phyloP scores from a whole-genome alignment of 2,113 vertebrate species.

The Corythornis madagascariensis region DNA sequence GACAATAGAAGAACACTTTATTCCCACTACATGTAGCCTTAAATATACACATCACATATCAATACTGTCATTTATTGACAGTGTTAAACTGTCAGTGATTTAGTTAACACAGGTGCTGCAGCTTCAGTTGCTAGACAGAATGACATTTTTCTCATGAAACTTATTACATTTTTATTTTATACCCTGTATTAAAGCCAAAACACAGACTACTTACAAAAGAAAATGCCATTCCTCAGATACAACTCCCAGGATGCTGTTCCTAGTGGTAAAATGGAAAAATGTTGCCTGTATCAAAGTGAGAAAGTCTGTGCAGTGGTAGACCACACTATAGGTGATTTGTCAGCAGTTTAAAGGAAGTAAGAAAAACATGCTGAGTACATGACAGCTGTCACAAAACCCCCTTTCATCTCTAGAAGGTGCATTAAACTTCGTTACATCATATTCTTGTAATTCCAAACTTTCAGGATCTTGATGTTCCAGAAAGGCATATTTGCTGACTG shows the following conservation, averaged over 20 bases:
- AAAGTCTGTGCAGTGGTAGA: not conserved
- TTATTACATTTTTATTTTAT: conserved; percentile 50
- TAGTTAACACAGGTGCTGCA: conserved; percentile 51
- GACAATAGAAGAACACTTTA: conserved; percentile 47
- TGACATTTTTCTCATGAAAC: conserved; percentile 34
- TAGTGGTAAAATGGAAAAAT: not conserved
- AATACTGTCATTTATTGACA: conserved; percentile 62
- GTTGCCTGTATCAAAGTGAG: not conserved
- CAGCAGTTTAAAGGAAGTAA: not conserved
- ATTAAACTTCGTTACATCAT: not conserved
- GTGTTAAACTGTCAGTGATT: conserved; percentile 26
- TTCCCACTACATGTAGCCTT: conserved; percentile 45
- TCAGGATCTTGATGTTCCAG: not conserved
- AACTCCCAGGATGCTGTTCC: not conserved
- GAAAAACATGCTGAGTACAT: not conserved
- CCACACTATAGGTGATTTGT: not conserved
- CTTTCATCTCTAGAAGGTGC: not conserved
- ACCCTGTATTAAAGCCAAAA: conserved; percentile 13
- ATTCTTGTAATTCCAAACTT: not conserved
- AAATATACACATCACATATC: conserved; percentile 64
- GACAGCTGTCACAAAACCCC: not conserved
- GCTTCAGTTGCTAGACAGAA: conserved; percentile 39
- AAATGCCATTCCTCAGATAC: not conserved
- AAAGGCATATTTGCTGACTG: not conserved
- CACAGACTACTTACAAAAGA: not conserved